Evolutionary conservation across 2,797 vertebrate species (phyloP), one percentile per base, ranked within the genome.

Genomic region (Hypotaenidia okinawae): DNA sequence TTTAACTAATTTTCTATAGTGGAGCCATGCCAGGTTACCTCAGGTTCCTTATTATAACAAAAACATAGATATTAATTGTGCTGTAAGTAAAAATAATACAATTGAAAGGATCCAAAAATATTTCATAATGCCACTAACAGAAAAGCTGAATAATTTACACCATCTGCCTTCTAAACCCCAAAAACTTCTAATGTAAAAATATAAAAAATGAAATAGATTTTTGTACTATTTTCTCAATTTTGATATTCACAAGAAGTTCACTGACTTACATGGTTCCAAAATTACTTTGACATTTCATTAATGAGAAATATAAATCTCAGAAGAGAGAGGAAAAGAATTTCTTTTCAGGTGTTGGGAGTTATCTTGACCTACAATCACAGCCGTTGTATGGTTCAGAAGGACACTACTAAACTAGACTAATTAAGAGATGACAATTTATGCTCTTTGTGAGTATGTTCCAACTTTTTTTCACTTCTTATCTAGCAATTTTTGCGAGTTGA

Each of bases 231-330:
- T 62, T 49, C 27, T 41, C 30, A 47, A 18, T 80, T 62, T 76
- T 72, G 25, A 33, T 37, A 41, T 28, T 21, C 37, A 57, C 30
- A 80, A 64, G 30, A 41, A 55, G 68, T 41, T 87, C 37, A 52
- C 33, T 84, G 54, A 72, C 47, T 83, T 79, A 57, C 11, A 41
- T 32, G n/a, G 14, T 30, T 90, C 59, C 33, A 62, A 76, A 70
- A 72, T 75, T 25, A 61, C 78, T 84, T 80, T 70, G 68, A 83
- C 52, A 73, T 82, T 94, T 89, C 52, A 47, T 89, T 79, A 90
- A 62, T 75, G 35, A 87, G n/a, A 75, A 41, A 41, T 33, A 66
- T 49, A 70, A 64, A 87, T 72, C 28, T 61, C 33, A 49, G 43
- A 67, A 72, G 43, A 80, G 22, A 28, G 22, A 84, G 55, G 21